Conservation (phyloP, 1,140 invertebrate species). For the Orussus abietinus region DNA sequence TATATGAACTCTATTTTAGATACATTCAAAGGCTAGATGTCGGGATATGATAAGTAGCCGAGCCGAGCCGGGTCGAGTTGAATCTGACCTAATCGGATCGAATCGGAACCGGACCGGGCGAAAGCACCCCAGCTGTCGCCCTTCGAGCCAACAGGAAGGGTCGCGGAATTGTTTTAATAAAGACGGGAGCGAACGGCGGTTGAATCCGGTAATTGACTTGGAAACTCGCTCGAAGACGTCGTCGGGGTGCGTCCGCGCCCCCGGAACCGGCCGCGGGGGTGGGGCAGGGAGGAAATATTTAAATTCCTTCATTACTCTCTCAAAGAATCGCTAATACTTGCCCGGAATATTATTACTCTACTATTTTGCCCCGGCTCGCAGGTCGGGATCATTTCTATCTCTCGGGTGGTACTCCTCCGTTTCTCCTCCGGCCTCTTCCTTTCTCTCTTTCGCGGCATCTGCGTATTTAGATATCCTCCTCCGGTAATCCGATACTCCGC, state of each 20-base stretch:
- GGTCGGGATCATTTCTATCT: constrained; percentile 20
- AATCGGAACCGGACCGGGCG: too few relatives aligned
- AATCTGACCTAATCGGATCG: too few relatives aligned
- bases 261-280: too few relatives aligned
- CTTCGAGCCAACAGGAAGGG: constrained; percentile 1
- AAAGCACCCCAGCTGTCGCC: too few relatives aligned
- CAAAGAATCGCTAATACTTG: constrained; percentile 44
- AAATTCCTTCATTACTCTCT: constrained; percentile 48
- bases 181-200: constrained; percentile 35
- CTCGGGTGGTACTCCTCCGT: constrained; percentile 4
- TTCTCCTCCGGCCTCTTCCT: background rate
- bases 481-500: background rate
- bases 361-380: constrained; percentile 34
- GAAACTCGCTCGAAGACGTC: constrained; percentile 28
- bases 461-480: too few relatives aligned
- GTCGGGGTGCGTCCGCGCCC: too few relatives aligned
- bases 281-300: constrained; percentile 41
- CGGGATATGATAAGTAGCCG: too few relatives aligned
- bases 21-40: too few relatives aligned
- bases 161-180: constrained; percentile 46
- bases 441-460: too few relatives aligned
- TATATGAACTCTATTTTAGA: too few relatives aligned
- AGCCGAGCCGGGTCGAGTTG: too few relatives aligned
- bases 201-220: constrained; percentile 48
- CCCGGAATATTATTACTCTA: constrained; percentile 43